A percentile compares a stretch with the other conserved stretches of the same genome.
Evolutionary conservation across 2,113 vertebrate genomes (phyloP).

Genomic region (Uria aalge): DNA sequence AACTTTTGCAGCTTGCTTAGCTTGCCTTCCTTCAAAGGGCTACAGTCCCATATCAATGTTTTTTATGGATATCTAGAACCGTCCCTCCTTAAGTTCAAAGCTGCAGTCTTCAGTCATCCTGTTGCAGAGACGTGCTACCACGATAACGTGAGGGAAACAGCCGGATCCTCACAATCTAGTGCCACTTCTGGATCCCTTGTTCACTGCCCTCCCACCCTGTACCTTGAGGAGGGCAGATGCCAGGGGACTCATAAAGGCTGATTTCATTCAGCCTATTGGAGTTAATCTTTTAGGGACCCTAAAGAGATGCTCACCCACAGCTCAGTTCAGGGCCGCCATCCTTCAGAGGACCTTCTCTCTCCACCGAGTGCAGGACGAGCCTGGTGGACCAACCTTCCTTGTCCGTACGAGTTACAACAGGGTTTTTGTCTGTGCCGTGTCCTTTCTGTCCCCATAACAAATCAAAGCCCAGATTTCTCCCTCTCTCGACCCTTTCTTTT

Average conservation of each 20-base stretch:
- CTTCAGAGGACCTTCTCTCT: neutral
- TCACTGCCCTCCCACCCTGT: neutral
- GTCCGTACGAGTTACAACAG: neutral
- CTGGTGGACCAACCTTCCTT: neutral
- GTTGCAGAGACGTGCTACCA: neutral
- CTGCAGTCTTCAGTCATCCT: neutral
- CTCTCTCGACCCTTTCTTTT: neutral
- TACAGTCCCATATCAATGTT: neutral
- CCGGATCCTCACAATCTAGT: neutral
- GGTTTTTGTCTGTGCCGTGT: neutral
- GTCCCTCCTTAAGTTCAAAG: neutral
- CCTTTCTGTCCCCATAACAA: neutral
- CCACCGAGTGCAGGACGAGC: neutral
- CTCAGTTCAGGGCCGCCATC: neutral
- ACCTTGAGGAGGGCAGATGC: neutral
- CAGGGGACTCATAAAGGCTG: neutral
- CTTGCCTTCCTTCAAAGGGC: neutral
- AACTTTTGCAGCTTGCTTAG: neutral
- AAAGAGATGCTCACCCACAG: neutral
- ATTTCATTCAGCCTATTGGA: neutral
- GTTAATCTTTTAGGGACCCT: neutral
- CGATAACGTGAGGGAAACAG: rapidly evolving
- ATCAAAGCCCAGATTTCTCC: neutral
- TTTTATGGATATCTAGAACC: neutral
- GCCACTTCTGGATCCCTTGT: neutral